Base-by-base conservation (phyloP, 1,140 invertebrate species). In the Drosophila fuyamai region DNA sequence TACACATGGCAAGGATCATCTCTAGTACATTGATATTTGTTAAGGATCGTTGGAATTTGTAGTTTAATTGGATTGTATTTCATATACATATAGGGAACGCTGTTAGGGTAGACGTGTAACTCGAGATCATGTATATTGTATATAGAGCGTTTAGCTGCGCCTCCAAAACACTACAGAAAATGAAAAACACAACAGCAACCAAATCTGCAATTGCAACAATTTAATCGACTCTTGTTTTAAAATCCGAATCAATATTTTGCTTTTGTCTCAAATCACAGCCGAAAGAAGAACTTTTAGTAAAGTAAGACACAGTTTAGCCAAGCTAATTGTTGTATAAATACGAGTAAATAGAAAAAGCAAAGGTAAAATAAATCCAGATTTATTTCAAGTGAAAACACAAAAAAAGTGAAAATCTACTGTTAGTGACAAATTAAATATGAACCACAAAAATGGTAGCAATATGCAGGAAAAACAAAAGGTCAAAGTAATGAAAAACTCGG, bases 41-140 rank as follows among this genome's bases (percentile, higher is more conserved):
- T 88, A 83, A 89, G 84, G 72, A 83, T 88, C 84, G 83, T 88
- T 88, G 83, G 84, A 89, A 88, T 83, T 89, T 88, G 83, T 89
- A 88, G 83, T 74, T 88, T 88, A 88, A 88, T 83, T 79, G 67
- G 78, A 86, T 71, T 71, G 67, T 71, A 79, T 83, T 66, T 86
- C 83, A 65, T 66, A 86, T 57, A 70, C 53, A 62, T 54, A 61
- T 82, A 85, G 77, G 83, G 76, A 88, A 83, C 65, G 79, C 84
- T 88, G 79, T 83, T 88, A 86, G 83, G 83, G 84, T 88, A 88
- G 79, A 13, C 55, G 63, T 79, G 58, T 83, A 83, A 76, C 65
- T 70, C 62, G 62, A 74, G 66, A 65, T 58, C 65, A 63, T 83
- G 70, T 84, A 88, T 88, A 89, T 88, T 89, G 83, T 88, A 88